These are phyloP conservation scores for Drosophila arizonae DNA, from an alignment of 1,140 invertebrate species.

Conservation along the genomic window DNA sequence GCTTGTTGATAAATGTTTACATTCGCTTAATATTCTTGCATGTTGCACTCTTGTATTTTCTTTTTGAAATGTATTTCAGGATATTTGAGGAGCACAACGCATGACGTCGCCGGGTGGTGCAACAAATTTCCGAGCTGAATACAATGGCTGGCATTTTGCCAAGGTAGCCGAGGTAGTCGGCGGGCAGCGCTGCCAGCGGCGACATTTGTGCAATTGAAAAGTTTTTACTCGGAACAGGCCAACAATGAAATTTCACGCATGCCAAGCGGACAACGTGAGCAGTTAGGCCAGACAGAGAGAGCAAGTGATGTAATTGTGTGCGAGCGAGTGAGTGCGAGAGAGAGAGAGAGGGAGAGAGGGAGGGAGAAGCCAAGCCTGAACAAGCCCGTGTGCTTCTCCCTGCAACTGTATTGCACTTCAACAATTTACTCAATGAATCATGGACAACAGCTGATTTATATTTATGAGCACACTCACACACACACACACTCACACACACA, in stretches of 20 bases:
- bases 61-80: neutral
- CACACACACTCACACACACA: conserved; percentile 19
- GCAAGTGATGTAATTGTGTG: no score
- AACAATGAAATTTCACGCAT: conserved; percentile 69
- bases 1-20: no score
- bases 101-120: conserved; percentile 3
- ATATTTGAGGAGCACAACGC: neutral
- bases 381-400: neutral
- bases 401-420: conserved; percentile 36
- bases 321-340: conserved; percentile 1
- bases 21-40: no score
- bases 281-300: neutral
- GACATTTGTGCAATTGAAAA: conserved; percentile 65
- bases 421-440: conserved; percentile 78
- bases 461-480: conserved; percentile 50
- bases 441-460: conserved; percentile 78
- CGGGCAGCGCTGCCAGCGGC: conserved; percentile 13
- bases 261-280: conserved; percentile 33
- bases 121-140: conserved; percentile 44
- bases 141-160: conserved; percentile 54
- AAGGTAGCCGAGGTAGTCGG: conserved; percentile 41
- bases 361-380: neutral
- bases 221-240: conserved; percentile 47
- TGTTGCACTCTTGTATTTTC: no score
- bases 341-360: conserved; percentile 1